A percentile compares a stretch with the other conserved stretches of the same genome.
Evolutionary conservation across 2,113 vertebrate genomes (phyloP).

Genomic region (Meriones unguiculatus): DNA sequence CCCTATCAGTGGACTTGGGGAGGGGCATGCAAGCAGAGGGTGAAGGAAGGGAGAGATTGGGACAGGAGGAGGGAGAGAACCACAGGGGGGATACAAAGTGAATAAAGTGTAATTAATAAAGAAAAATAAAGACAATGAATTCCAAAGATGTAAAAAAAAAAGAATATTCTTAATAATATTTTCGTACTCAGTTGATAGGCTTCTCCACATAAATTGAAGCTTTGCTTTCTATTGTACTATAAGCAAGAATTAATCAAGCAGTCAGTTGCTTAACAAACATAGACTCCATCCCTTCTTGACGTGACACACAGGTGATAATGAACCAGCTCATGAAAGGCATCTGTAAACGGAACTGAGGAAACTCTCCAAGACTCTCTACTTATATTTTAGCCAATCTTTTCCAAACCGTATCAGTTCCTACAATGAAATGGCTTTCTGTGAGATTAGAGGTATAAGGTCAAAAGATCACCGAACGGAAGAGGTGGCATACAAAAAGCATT

Average conservation of each 20-base stretch:
- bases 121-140: too few relatives aligned
- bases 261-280: constrained; percentile 1
- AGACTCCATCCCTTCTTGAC: not conserved
- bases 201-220: not conserved
- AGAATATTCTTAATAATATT: not conserved
- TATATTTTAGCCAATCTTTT: not conserved
- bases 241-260: not conserved
- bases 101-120: too few relatives aligned
- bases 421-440: not conserved
- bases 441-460: not conserved
- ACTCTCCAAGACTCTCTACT: not conserved
- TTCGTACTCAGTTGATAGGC: constrained; percentile 20
- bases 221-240: not conserved
- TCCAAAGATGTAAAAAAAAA: too few relatives aligned
- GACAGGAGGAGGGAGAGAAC: too few relatives aligned
- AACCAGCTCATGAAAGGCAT: not conserved
- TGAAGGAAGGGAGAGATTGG: too few relatives aligned
- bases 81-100: too few relatives aligned
- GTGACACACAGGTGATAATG: not conserved
- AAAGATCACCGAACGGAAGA: not conserved
- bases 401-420: not conserved
- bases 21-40: too few relatives aligned
- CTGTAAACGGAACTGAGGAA: not conserved
- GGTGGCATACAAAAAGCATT: not conserved
- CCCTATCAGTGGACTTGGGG: too few relatives aligned